Base-by-base conservation (phyloP, 2,888 invertebrate species). In the Dexiosoma caninum region DNA sequence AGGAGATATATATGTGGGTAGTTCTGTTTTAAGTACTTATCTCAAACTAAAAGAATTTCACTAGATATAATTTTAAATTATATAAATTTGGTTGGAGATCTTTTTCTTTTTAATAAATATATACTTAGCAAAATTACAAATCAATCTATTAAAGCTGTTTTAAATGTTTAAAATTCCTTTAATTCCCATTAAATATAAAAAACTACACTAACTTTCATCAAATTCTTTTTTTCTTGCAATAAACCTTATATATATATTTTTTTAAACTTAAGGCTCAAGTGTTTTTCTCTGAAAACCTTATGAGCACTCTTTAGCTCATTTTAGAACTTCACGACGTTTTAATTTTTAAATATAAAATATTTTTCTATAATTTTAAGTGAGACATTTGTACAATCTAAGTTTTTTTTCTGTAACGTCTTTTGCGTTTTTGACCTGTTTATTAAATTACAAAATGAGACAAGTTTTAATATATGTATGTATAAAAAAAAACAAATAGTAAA, bases 371-470 rank as follows among this genome's bases (percentile, higher is more conserved):
- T 59, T 40, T 76, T 77, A 77, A 77, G 67, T 59, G 46, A 72
- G 62, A 72, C 81, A 64, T 81, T 77, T 49, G 62, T 76, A 72
- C 46, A 77, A 69, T 76, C 74, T 80, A 66, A 44, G 19, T 46
- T 32, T 35, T 67, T n/a, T 35, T 30, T 57, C 8, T 53, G 19
- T 59, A 7, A 21, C 8, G 9, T 40, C 1, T 16, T 40, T 30
- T 1, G 27, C 40, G n/a, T 59, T 35, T 42, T 10, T 42, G n/a
- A 7, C 14, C 3, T n/a, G 5, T 4, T 14, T 8, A 3, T 14
- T 19, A 14, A 14, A 14, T 51, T 27, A 27, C 6, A 27, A 27
- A 30, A 51, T 23, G 14, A n/a, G 35, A 32, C 30, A 2, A 6
- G 0, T 19, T 46, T 27, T 37, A 55, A 55, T 7, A 46, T 21